A percentile compares a stretch with the other conserved stretches of the same genome.
phyloP scores from a whole-genome alignment of 2,888 invertebrate species.

The Drosophila algonquin region DNA sequence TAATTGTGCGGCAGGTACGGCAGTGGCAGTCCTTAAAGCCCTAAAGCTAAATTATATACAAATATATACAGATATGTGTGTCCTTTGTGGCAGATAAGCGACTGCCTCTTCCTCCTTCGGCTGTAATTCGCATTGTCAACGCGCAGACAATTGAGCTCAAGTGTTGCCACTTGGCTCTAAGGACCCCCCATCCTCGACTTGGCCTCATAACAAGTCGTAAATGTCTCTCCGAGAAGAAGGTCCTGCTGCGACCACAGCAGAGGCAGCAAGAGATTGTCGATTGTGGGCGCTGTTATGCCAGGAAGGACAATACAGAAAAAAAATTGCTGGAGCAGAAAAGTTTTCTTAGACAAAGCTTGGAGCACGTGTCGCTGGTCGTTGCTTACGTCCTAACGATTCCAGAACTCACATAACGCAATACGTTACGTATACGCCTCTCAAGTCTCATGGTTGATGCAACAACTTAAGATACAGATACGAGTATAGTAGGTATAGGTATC shows the following conservation, averaged over 20 bases:
- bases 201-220: slow-evolving; percentile 67
- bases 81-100: slow-evolving; percentile 11
- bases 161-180: slow-evolving; percentile 52
- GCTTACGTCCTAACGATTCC: neutral
- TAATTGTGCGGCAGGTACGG: slow-evolving; percentile 38
- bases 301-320: slow-evolving; percentile 26
- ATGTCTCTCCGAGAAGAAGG: slow-evolving; percentile 43
- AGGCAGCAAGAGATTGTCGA: neutral
- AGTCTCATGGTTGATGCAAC: neutral
- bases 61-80: neutral
- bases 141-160: slow-evolving; percentile 75
- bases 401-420: slow-evolving; percentile 6
- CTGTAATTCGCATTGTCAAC: slow-evolving; percentile 68
- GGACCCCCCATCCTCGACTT: slow-evolving; percentile 14
- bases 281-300: neutral
- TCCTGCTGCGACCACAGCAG: slow-evolving; percentile 27
- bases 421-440: neutral
- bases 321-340: slow-evolving; percentile 33
- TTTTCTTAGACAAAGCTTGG: slow-evolving; percentile 28
- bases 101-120: slow-evolving; percentile 1
- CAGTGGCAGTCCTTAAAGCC: slow-evolving; percentile 31
- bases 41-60: neutral
- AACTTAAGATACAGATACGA: neutral
- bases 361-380: slow-evolving; percentile 25
- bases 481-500: no score